Conservation (phyloP, 2,797 vertebrate species). For the Acrossocheilus fasciatus region DNA sequence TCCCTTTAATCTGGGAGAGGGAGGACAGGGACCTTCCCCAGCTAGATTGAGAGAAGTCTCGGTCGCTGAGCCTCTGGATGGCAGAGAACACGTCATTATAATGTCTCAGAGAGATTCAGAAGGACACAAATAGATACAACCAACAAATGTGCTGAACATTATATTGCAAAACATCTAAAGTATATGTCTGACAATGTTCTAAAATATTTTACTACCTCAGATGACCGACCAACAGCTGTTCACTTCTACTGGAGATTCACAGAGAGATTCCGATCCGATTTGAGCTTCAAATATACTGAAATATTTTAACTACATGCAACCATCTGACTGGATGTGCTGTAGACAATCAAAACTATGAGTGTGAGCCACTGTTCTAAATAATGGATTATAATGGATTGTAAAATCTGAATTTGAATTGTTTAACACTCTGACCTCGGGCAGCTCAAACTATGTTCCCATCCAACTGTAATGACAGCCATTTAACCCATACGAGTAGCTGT, state of each 20-base stretch:
- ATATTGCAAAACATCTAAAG: background rate
- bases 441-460: background rate
- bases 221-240: background rate
- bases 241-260: background rate
- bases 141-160: background rate
- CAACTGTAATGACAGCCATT: background rate
- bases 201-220: background rate
- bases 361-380: background rate
- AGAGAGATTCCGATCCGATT: background rate
- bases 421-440: background rate
- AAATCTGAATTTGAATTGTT: background rate
- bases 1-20: conserved; percentile 58
- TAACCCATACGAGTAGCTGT: background rate
- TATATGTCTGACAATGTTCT: background rate
- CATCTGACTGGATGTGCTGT: background rate
- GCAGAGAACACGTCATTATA: conserved; percentile 43
- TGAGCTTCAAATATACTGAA: background rate
- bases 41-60: conserved; percentile 33
- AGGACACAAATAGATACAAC: conserved; percentile 7
- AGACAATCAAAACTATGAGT: background rate
- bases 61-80: conserved; percentile 34
- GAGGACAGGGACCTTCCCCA: conserved; percentile 46
- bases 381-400: background rate
- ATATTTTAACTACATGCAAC: background rate
- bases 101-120: conserved; percentile 24